Percentiles rank a stretch among this genome's conserved stretches.
Evolutionary conservation across 2,113 vertebrate genomes (phyloP).

Genomic region (Phrynosoma blainvillii): DNA sequence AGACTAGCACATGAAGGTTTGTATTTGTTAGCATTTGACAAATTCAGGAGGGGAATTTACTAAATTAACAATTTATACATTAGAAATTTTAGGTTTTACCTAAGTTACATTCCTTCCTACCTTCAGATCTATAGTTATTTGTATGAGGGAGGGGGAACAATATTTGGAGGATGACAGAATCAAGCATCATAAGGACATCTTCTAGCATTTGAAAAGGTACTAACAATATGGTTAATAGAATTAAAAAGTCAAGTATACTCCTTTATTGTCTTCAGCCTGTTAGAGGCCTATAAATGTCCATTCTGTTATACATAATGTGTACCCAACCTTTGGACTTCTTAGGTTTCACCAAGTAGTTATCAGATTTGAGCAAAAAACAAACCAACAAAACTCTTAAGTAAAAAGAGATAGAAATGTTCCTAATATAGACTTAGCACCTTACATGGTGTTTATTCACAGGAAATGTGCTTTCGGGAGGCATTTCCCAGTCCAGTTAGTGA

Average conservation of each 20-base stretch:
- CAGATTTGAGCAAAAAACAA: background rate
- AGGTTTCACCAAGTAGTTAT: background rate
- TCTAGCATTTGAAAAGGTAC: background rate
- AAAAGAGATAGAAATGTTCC: background rate
- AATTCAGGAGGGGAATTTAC: background rate
- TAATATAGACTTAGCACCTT: background rate
- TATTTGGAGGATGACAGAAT: background rate
- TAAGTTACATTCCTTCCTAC: background rate
- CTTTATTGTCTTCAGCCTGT: background rate
- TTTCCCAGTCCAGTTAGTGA: background rate
- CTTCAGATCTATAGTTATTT: background rate
- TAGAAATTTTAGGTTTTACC: background rate
- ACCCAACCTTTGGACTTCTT: background rate
- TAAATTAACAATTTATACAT: background rate
- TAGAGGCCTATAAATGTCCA: background rate
- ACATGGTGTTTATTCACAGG: background rate
- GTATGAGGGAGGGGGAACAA: background rate
- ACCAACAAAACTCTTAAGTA: background rate
- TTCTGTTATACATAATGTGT: background rate
- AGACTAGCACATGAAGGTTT: too few relatives aligned
- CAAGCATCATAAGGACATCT: background rate
- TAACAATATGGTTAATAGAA: background rate
- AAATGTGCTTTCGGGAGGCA: conserved; percentile 3
- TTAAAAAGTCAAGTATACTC: background rate
- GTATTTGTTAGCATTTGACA: too few relatives aligned